Evolutionary conservation across 2,113 vertebrate genomes (phyloP), one percentile per base, ranked within the genome.

Genomic region (Hiodon alosoides): DNA sequence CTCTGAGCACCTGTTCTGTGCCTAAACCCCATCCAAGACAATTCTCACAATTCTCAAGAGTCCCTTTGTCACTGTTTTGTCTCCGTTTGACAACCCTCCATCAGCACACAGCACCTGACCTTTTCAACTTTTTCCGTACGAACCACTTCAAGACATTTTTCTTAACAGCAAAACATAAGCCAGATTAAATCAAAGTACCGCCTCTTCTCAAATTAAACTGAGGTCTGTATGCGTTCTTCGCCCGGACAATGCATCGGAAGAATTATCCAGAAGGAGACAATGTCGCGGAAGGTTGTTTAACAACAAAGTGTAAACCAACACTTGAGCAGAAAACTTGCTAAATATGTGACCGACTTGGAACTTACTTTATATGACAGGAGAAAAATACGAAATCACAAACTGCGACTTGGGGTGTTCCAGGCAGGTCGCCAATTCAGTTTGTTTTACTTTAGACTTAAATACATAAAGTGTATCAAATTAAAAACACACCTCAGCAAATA

Each of bases 141-240:
- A 46, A 59, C 51, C 69, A 77, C 69, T 72, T 72, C 69, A 59
- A 70, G 31, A 62, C 51, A 65, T 71, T 65, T 71, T 16, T 77
- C 70, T 71, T 61, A 73, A 77, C 53, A 66, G 53, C 47, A 48
- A 67, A 72, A 67, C 61, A 60, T 67, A 64, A 66, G 72, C 14
- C 14, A 16, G 68, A 75, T 75, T 75, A 68, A 75, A 58, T 13
- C 59, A 65, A 75, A 74, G 72, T 66, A 51, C 51, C 72, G 53
- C 61, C 16, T 66, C 51, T 52, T 66, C 52, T 52, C 50, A 46
- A 66, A 66, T 46, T 66, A 17, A 66, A 66, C 62, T 31, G 16
- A 7, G 17, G 11, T 16, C 60, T 73, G 13, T 5, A 62, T n/a
- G 5, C 4, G 13, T n/a, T 50, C 46, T 66, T 65, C 46, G 2